Evolutionary conservation across 2,888 invertebrate species (phyloP), one percentile per base, ranked within the genome.

Genomic region (Drosophila macrospina): DNA sequence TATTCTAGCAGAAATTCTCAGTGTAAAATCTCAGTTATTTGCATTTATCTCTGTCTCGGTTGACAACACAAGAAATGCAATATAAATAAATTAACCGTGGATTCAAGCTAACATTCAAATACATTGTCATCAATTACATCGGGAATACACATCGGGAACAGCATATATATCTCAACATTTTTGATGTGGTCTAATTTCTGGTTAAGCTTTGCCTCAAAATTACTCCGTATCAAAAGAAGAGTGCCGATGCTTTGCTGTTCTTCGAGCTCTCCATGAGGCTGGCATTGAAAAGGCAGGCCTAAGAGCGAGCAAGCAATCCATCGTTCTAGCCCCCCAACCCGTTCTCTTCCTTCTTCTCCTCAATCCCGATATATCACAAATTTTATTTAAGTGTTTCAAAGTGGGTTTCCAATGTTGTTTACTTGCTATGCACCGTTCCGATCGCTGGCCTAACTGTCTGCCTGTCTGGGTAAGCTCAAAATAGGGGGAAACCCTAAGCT

Each of bases 151-250:
- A 41, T 54, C 6, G 30, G n/a, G 20, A 30, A 4, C 11, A 52
- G n/a, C 20, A 20, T 20, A 20, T 3, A 20, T 20, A 20, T 20
- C 34, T 32, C 11, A 73, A 41, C 34, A 57, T 47, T 78, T 74
- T 77, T 77, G 72, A 77, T 78, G 77, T 78, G 77, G 65, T 69
- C 72, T 54, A 65, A 69, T 41, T 69, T 56, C 24, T 59, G 79
- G 34, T 44, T 75, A 26, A 55, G 60, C 70, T 69, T 80, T 61
- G 44, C 41, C 51, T 73, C 65, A 34, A 75, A 74, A 79, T 64
- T 72, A 36, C 36, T 81, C n/a, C 78, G 62, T 57, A 57, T 65
- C 28, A 71, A 57, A 54, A 73, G 73, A 80, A 74, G 74, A 64
- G 59, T 74, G 41, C 56, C 66, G 55, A 71, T 71, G 78, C 32